Base-by-base conservation (phyloP, 1,140 invertebrate genomes). In the Lerema accius region DNA sequence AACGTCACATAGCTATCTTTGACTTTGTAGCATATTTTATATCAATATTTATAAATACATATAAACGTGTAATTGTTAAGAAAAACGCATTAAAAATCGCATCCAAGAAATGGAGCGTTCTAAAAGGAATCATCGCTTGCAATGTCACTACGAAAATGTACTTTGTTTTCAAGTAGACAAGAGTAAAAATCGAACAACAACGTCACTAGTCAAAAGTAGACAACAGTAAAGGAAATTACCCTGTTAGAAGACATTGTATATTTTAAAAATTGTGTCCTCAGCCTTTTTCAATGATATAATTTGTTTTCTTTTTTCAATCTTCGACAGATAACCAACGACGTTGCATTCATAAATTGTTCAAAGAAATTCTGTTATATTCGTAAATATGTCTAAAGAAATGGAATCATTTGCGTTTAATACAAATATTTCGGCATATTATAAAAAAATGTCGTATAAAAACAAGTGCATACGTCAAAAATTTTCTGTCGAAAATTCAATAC, bases 221-320 rank as follows among this genome's bases (percentile, higher is more conserved):
- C 82, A 89, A 89, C 86, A 87, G 74, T 86, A 87, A 89, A 89
- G 67, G 49, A 89, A 86, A 84, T 80, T 89, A 89, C 86, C 86
- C 86, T 89, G 86, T 89, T 66, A 84, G 79, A 88, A 87, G 84
- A 90, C 87, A 88, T 90, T 90, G 87, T 90, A 90, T 88, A 89
- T 86, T 78, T 81, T 85, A 80, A 88, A 86, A 88, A 86, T 82
- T 83, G 82, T 85, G 80, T 86, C 87, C 84, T 90, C 87, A 90
- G 87, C 87, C 87, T 90, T 89, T 84, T 82, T 68, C 71, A 84
- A 88, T 90, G 87, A 90, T 90, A 90, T 90, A 68, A 66, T 73
- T 83, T 83, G 68, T 84, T 81, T 81, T 77, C 70, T 67, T 82
- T 82, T 69, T 82, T 80, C 69, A 72, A 74, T 60, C 63, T 65